Base-by-base conservation (phyloP, 2,888 invertebrate genomes). In the Cataglyphis cursor region DNA sequence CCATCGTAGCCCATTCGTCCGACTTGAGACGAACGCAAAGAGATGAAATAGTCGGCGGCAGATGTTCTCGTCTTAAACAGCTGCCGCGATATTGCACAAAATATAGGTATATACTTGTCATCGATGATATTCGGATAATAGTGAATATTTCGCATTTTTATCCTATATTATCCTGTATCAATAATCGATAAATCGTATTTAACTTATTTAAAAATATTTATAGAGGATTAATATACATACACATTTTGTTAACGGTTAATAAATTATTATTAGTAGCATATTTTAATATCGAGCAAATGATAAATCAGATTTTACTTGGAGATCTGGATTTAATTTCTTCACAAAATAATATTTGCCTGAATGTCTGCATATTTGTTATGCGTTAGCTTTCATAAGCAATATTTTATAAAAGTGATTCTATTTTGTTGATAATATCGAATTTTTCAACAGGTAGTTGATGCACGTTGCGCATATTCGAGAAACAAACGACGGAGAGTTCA, bases 11-110 rank as follows among this genome's bases (percentile, higher is more conserved):
- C 41, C 59, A 70, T 61, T 38, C 44, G 57, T 57, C 10, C n/a
- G n/a, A 28, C 24, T 24, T 12, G 35, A 41, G 24, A 24, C 73
- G 54, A 59, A n/a, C 38, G 48, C 74, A 74, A 81, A 75, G 54
- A 62, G 59, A 80, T 72, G 72, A 72, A 72, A 80, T 68, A 80
- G 73, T 64, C 73, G 15, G 3, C 81, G 81, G 78, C 70, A 78
- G 70, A 70, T 78, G 78, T 68, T 70, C 28, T 70, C n/a, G 21
- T 35, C n/a, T 41, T 28, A 48, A 74, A 62, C 72, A 73, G 72
- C 73, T 72, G 81, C 61, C 31, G 62, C 24, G 41, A 28, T 73
- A 62, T 74, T 35, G 51, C 57, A 62, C 62, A 12, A 62, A 24
- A 44, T 41, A 9, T 38, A 38, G 24, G 24, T 35, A 35, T 35